Base-by-base conservation (phyloP, 2,888 invertebrate species). In the Seladonia tumulorum region DNA sequence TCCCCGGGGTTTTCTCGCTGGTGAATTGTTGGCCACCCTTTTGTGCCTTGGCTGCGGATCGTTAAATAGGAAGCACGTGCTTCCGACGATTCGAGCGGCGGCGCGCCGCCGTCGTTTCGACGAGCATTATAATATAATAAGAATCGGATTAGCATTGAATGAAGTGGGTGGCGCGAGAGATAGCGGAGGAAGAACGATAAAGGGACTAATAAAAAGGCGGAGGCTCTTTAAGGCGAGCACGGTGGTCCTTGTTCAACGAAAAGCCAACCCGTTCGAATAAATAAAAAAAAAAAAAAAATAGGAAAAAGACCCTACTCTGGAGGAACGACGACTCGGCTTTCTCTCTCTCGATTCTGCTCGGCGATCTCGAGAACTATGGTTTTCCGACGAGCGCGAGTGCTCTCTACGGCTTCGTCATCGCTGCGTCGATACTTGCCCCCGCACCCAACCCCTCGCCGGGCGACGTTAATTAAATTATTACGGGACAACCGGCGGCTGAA, bases 141-240 rank as follows among this genome's bases (percentile, higher is more conserved):
- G 94, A 94, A 92, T 93, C 92, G 94, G 93, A 95, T 95, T 95
- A 95, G 95, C 95, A 95, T 95, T 95, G 95, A 95, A 95, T 95
- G 94, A 94, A 93, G 93, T 93, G 93, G 93, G 92, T 94, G 93
- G 92, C 90, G 92, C 93, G 92, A 91, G 91, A 63, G 80, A 91
- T 91, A 63, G 82, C 68, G 76, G n/a, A 45, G 75, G 39, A 35
- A 53, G 83, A 80, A 57, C 81, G 82, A 83, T 76, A 86, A 91
- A 87, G 86, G 82, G 49, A 68, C 76, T 74, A 85, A 81, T 87
- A 87, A 90, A 81, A 83, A 42, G 66, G 35, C 49, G 45, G 77
- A 39, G 79, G 35, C 79, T 81, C 70, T 79, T 86, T 83, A 86
- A 81, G 80, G 81, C 90, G 85, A 84, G 49, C 80, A 81, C 53